These are phyloP conservation scores for Petrocephalus zakoni DNA, from an alignment of 2,113 vertebrate genomes.

Conservation along the genomic window DNA sequence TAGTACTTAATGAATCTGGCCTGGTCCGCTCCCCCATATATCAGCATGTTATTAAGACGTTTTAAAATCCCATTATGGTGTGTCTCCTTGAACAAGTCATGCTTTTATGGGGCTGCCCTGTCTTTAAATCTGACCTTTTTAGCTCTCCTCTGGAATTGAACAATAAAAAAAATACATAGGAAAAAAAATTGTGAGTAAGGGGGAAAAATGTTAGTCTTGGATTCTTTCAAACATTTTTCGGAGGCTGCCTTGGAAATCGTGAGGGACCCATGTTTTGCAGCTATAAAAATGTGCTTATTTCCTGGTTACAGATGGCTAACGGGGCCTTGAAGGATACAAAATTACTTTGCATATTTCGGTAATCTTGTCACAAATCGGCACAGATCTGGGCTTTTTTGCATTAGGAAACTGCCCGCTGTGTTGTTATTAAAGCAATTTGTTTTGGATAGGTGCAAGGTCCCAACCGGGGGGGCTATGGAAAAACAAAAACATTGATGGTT, in stretches of 20 bases:
- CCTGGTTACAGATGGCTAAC: conserved; percentile 43
- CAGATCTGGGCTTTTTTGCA: conserved; percentile 41
- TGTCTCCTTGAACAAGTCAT: conserved; percentile 76
- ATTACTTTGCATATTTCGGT: conserved; percentile 45
- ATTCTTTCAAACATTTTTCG: conserved; percentile 34
- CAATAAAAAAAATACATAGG: conserved; percentile 46
- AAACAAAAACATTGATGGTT: conserved; percentile 18
- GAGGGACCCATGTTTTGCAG: conserved; percentile 36
- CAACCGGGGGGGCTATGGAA: conserved; percentile 6
- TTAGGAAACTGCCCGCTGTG: conserved; percentile 37
- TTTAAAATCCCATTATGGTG: conserved; percentile 78
- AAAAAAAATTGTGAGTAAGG: conserved; percentile 10
- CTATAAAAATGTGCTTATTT: conserved; percentile 40
- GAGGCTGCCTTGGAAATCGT: conserved; percentile 24
- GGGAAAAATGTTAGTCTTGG: conserved; percentile 41
- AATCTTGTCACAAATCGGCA: conserved; percentile 44
- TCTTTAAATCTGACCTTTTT: conserved; percentile 75
- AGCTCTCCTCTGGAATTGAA: conserved; percentile 47
- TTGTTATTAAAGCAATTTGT: conserved; percentile 48
- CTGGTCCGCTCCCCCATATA: conserved; percentile 63
- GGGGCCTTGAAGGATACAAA: conserved; percentile 35
- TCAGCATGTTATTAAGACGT: conserved; percentile 78
- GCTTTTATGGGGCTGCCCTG: conserved; percentile 70
- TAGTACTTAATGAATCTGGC: conserved; percentile 73
- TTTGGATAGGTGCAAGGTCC: conserved; percentile 40